Percentiles rank a stretch among this genome's conserved stretches.
Evolutionary conservation across 1,140 invertebrate genomes (phyloP).

Genomic region (Bathynomus jamesi): DNA sequence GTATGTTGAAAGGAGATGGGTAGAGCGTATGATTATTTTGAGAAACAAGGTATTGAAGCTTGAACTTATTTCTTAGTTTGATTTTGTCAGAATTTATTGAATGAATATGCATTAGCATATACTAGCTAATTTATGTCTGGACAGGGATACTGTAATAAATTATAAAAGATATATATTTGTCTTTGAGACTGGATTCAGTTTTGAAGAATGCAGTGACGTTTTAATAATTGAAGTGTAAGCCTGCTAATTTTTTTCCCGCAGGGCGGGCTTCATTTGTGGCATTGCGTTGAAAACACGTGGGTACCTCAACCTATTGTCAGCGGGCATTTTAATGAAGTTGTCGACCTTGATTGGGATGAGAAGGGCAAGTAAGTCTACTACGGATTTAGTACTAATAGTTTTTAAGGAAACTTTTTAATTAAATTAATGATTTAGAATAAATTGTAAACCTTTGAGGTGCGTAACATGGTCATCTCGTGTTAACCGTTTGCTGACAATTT

Average conservation of each 20-base stretch:
- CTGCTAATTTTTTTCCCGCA: conserved; percentile 42
- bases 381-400: neutral
- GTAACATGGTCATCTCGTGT: too few relatives aligned
- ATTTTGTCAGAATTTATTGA: neutral
- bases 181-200: too few relatives aligned
- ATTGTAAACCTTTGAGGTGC: too few relatives aligned
- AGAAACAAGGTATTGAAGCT: neutral
- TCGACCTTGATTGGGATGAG: conserved; percentile 79
- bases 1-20: too few relatives aligned
- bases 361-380: conserved; percentile 51
- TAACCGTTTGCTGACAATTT: too few relatives aligned
- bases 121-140: neutral
- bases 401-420: neutral
- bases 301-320: conserved; percentile 60
- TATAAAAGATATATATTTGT: too few relatives aligned
- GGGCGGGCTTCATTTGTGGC: conserved; percentile 92
- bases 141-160: too few relatives aligned
- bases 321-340: conserved; percentile 78
- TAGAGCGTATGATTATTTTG: neutral
- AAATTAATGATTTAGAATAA: too few relatives aligned
- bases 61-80: neutral
- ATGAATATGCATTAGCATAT: neutral
- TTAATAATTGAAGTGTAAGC: too few relatives aligned
- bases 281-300: conserved; percentile 56
- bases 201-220: too few relatives aligned